These are phyloP conservation scores for Orientallactaga sibirica DNA, from an alignment of 2,797 vertebrate genomes.

Conservation along the genomic window DNA sequence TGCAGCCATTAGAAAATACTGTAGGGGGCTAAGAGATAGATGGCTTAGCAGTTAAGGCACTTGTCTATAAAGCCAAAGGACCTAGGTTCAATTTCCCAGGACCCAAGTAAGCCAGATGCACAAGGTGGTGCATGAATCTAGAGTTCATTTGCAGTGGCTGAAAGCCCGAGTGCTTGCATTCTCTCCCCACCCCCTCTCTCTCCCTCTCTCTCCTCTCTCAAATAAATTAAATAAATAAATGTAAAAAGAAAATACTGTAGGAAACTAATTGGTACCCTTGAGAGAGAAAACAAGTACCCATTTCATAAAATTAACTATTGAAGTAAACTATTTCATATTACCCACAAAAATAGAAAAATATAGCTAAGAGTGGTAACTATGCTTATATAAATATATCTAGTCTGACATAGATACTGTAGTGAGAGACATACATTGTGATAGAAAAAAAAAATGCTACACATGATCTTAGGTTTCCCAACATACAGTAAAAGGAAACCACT, in stretches of 20 bases:
- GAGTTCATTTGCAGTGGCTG: no score
- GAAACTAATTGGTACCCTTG: background rate
- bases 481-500: constrained; percentile 32
- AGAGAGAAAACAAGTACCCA: constrained; percentile 5
- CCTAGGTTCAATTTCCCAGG: no score
- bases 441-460: background rate
- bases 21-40: no score
- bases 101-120: no score
- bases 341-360: constrained; percentile 63
- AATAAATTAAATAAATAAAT: no score
- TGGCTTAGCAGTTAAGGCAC: no score
- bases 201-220: no score
- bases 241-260: background rate
- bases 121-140: no score
- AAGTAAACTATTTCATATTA: background rate
- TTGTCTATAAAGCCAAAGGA: no score
- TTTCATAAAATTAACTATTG: constrained; percentile 8
- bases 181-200: no score
- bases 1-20: background rate
- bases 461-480: constrained; percentile 8
- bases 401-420: constrained; percentile 54
- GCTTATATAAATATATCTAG: constrained; percentile 5
- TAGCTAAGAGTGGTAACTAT: background rate
- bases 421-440: background rate
- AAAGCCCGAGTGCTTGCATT: no score